Evolutionary conservation across 2,797 vertebrate genomes (phyloP).

Genomic region (Coluber constrictor): DNA sequence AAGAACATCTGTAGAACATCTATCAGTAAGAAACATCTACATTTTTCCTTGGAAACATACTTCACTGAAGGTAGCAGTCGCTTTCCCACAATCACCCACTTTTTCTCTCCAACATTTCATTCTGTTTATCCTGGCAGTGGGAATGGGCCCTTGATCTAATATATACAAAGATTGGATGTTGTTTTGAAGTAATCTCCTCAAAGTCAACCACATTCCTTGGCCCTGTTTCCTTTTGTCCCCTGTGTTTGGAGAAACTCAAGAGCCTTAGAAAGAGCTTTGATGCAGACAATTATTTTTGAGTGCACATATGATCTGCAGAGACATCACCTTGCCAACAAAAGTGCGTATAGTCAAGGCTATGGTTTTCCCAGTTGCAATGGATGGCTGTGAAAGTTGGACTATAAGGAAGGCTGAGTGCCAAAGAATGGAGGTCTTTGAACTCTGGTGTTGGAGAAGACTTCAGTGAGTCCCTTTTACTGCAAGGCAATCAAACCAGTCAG

Average conservation of each 20-base stretch:
- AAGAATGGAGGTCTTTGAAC: no score
- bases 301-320: no score
- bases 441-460: no score
- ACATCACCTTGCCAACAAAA: no score
- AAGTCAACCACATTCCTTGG: background rate
- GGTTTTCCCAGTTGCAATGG: no score
- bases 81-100: background rate
- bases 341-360: no score
- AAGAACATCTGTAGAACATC: background rate
- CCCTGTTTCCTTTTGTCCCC: background rate
- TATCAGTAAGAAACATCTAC: background rate
- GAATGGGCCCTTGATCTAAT: background rate
- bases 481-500: no score
- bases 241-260: background rate
- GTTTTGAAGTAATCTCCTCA: background rate
- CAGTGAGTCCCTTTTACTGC: no score
- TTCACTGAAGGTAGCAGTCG: background rate
- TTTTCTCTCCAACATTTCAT: background rate
- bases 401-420: no score
- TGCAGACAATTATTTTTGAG: background rate
- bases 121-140: background rate
- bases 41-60: background rate
- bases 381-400: no score
- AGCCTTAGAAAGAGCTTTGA: background rate
- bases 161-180: background rate